Base-by-base conservation (phyloP, 2,113 vertebrate genomes). In the Tichodroma muraria region DNA sequence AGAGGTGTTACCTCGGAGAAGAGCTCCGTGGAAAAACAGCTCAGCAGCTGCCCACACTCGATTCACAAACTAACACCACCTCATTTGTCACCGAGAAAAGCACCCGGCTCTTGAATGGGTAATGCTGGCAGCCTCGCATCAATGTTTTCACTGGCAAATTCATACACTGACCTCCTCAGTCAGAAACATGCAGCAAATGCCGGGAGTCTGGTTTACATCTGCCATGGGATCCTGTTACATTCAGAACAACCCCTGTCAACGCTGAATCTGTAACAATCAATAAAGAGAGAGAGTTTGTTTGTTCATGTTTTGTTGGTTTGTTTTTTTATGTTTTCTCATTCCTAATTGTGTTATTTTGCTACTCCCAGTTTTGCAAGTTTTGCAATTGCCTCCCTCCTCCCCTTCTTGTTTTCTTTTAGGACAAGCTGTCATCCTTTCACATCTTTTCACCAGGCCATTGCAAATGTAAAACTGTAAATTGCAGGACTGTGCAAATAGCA, bases 391-490 rank as follows among this genome's bases (percentile, higher is more conserved):
- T 56, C 53, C 61, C 79, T 70, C 80, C 89, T 83, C 80, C 76
- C 80, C 61, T 90, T 60, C 64, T 88, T 93, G 91, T 93, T 95
- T 93, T 93, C 84, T 85, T 95, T 93, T 57, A 95, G 93, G 96
- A 93, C 93, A 96, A 95, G 88, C 95, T 96, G 96, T 95, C 96
- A 95, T 93, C 91, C 91, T 93, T 91, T 95, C 66, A 83, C 96
- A 80, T 93, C 90, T 80, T 92, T 84, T 77, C 93, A 92, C 95
- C 72, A 80, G 75, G 96, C 72, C 79, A 77, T 33, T 94, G 93
- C 92, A 94, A 97, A 96, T 95, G 93, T 96, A 96, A 95, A 96
- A 81, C 96, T 90, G 96, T 95, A 97, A 97, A 97, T 97, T 97
- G 90, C 96, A 95, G 96, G 92, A 94, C 69, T 91, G 90, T 96